phyloP scores from a whole-genome alignment of 2,113 vertebrate species.

The Eclectus roratus region DNA sequence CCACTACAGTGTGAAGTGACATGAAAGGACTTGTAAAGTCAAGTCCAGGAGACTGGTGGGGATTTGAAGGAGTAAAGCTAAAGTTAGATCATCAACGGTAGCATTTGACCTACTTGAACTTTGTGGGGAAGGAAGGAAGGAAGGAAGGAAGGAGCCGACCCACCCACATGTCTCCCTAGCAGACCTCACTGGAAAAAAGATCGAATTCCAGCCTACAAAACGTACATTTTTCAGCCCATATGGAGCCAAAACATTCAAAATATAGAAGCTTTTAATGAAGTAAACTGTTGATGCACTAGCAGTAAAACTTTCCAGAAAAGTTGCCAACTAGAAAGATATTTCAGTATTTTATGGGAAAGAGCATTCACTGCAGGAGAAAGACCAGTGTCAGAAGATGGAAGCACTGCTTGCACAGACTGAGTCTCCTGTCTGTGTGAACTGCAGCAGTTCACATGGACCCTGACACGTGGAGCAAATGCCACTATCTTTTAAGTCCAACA shows the following conservation, averaged over 20 bases:
- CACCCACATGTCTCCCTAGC: neutral
- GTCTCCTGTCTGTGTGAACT: neutral
- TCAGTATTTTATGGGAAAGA: neutral
- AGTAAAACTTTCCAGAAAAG: neutral
- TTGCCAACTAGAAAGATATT: neutral
- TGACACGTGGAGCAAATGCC: neutral
- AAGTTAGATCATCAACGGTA: neutral
- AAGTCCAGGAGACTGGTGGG: conserved; percentile 29
- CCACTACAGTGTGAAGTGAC: conserved; percentile 41
- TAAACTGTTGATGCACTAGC: neutral
- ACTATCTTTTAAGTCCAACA: neutral
- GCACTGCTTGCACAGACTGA: rapidly evolving
- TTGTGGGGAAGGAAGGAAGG: neutral
- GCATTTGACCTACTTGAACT: neutral
- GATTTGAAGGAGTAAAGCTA: conserved; percentile 7
- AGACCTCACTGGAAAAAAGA: neutral
- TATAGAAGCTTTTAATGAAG: neutral
- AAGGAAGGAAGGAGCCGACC: neutral
- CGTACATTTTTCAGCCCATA: neutral
- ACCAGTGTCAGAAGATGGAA: neutral
- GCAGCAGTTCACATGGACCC: neutral
- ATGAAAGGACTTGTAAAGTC: conserved; percentile 68
- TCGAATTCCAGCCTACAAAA: neutral
- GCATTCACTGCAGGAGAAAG: neutral
- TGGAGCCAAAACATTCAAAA: neutral